Conservation (phyloP, 2,113 vertebrate genomes). For the Tupaia chinensis region DNA sequence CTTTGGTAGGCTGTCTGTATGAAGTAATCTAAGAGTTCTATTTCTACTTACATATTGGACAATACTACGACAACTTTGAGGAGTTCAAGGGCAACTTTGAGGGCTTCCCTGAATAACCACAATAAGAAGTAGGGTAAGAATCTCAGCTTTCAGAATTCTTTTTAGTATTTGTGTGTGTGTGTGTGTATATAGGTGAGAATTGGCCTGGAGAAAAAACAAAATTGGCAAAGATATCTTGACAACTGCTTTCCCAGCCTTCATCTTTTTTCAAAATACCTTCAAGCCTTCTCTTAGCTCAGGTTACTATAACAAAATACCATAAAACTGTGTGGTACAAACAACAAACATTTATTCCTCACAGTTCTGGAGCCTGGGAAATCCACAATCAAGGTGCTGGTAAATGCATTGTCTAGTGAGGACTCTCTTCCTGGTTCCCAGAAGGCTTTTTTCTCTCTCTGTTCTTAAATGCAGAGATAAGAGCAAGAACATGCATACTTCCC, state of each 20-base stretch:
- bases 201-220: not conserved
- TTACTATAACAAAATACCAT: not conserved
- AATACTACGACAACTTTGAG: not conserved
- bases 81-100: not conserved
- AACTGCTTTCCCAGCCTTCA: not conserved
- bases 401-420: not conserved
- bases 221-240: not conserved
- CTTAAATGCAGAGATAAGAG: too few relatives aligned
- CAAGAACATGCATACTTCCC: not conserved
- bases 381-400: not conserved
- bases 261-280: not conserved
- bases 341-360: not conserved
- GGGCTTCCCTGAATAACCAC: not conserved
- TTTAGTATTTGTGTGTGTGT: not conserved
- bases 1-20: not conserved
- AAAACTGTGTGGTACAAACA: not conserved
- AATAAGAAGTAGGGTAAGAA: not conserved
- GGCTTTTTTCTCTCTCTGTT: not conserved
- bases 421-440: not conserved
- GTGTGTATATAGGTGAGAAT: not conserved
- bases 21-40: not conserved
- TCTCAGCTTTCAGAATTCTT: not conserved
- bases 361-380: not conserved
- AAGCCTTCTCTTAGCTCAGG: not conserved
- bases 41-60: not conserved